Percentiles rank a stretch among this genome's conserved stretches.
phyloP scores from a whole-genome alignment of 2,888 invertebrate genomes.

The Tinea trinotella region DNA sequence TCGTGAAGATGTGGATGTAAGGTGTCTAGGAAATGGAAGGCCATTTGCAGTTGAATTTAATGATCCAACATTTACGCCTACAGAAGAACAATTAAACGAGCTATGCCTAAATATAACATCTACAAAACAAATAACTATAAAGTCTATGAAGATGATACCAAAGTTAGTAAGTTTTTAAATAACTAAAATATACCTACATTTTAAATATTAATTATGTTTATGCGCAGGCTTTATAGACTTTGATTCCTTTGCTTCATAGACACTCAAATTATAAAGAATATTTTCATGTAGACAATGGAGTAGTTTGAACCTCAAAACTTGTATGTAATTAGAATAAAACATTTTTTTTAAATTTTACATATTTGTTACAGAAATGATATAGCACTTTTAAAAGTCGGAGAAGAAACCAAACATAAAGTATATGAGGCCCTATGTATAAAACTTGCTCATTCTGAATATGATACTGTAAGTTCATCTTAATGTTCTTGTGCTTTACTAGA shows the following conservation, averaged over 20 bases:
- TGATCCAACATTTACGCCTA: slow-evolving; percentile 42
- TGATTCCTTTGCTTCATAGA: no score
- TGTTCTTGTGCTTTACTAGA: no score
- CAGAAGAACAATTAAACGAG: slow-evolving; percentile 31
- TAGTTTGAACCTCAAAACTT: background rate
- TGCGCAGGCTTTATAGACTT: no score
- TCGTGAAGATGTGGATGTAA: slow-evolving; percentile 97
- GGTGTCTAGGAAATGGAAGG: slow-evolving; percentile 91
- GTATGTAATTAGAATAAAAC: background rate
- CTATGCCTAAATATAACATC: slow-evolving; percentile 37
- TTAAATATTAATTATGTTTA: no score
- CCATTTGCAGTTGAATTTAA: slow-evolving; percentile 92
- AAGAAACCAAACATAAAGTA: slow-evolving; percentile 88
- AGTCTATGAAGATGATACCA: slow-evolving; percentile 30
- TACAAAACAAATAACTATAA: slow-evolving; percentile 38
- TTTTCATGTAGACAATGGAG: no score
- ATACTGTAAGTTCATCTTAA: slow-evolving; percentile 27
- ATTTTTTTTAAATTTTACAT: background rate
- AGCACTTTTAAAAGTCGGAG: slow-evolving; percentile 83
- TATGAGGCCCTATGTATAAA: slow-evolving; percentile 86
- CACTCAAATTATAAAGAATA: no score
- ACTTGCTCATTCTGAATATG: slow-evolving; percentile 39
- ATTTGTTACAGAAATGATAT: slow-evolving; percentile 73
- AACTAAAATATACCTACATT: no score
- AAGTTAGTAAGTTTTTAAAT: background rate